Base-by-base conservation (phyloP, 2,113 vertebrate species). In the Mugil cephalus region DNA sequence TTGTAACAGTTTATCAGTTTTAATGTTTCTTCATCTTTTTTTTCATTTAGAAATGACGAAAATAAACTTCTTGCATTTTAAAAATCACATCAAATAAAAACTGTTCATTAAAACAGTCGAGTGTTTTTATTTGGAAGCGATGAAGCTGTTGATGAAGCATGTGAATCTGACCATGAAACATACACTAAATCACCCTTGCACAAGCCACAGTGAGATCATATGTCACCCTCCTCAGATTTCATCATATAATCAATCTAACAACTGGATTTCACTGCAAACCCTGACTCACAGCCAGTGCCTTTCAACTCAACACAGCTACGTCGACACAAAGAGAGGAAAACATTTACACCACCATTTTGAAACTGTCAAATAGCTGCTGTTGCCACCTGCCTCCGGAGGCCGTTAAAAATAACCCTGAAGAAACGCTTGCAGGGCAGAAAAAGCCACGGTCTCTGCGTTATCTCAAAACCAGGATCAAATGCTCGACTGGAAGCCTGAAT, bases 401-500 rank as follows among this genome's bases (percentile, higher is more conserved):
- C 76, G 91, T 88, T 94, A 94, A 88, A 94, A 94, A 94, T 94
- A 95, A 93, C 89, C 77, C 59, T 1, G 15, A 39, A 71, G 82
- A 94, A 90, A 89, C 77, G 92, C 93, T 93, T 81, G 88, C 88
- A 11, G 74, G 55, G 89, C 92, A 93, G 91, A 94, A 93, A n/a
- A 80, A 89, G 71, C 47, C 69, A 71, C 62, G 43, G 54, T 55
- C 60, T 48, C 72, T 75, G 68, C 36, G 76, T 87, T 88, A 79
- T 88, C 88, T 65, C 78, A 92, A 89, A 92, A 83, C 73, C 70
- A 88, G 69, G 91, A 93, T 94, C 88, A 72, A 88, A 86, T 94
- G 62, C 88, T 88, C 86, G 19, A 70, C 87, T 82, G 86, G 87
- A 88, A 92, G 86, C 88, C 82, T 74, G 67, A 85, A 81, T 66